Percentiles rank a stretch among this genome's conserved stretches.
phyloP scores from a whole-genome alignment of 2,113 vertebrate genomes.

The Mormoops blainvillei region DNA sequence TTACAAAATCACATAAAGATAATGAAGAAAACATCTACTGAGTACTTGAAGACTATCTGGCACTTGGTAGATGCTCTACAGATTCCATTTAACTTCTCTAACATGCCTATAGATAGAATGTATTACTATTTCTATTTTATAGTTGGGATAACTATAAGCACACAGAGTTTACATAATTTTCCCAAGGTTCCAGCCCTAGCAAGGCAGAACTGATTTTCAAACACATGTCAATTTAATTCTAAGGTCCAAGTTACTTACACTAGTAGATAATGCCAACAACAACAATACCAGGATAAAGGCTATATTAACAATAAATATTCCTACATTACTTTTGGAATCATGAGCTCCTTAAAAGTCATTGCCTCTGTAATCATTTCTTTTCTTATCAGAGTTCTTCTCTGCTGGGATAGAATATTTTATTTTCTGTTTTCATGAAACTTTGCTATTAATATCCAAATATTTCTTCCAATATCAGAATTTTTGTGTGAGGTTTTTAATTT shows the following conservation, averaged over 20 bases:
- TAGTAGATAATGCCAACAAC: neutral
- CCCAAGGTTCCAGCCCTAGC: neutral
- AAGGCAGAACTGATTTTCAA: neutral
- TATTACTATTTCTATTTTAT: neutral
- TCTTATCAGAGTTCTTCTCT: neutral
- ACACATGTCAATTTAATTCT: neutral
- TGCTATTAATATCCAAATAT: neutral
- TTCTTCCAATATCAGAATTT: neutral
- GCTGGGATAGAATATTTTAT: neutral
- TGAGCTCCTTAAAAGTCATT: neutral
- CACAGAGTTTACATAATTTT: neutral
- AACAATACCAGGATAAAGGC: neutral
- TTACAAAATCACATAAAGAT: neutral
- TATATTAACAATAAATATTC: neutral
- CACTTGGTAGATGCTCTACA: neutral
- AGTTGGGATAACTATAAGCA: neutral
- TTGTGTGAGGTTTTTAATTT: neutral
- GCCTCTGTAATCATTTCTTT: neutral
- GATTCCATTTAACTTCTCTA: neutral
- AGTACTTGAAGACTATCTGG: neutral
- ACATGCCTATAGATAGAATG: neutral
- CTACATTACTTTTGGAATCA: neutral
- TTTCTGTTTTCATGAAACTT: neutral
- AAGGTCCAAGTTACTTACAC: neutral
- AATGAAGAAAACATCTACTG: neutral